Conservation (phyloP, 2,797 vertebrate genomes). For the Brachymystax lenok region DNA sequence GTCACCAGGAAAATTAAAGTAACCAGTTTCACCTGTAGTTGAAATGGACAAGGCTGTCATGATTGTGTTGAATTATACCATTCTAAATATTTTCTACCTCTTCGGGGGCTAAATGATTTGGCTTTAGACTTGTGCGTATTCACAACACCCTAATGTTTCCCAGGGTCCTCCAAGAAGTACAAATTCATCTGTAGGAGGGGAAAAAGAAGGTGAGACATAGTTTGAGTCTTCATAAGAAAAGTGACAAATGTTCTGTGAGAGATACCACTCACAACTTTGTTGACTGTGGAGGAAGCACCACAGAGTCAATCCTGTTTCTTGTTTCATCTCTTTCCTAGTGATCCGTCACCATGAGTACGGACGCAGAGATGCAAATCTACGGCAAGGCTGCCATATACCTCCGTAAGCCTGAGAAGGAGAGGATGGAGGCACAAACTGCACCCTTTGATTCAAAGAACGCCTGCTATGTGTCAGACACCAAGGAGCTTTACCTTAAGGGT, state of each 20-base stretch:
- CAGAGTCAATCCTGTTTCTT: neutral
- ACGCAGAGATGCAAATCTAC: too few relatives aligned
- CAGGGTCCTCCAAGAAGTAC: neutral
- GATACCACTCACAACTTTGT: neutral
- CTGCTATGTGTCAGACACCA: neutral
- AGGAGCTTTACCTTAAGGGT: neutral
- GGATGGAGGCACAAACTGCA: neutral
- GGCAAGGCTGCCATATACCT: too few relatives aligned
- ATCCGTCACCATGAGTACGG: neutral
- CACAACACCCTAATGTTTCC: neutral
- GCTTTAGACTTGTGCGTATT: neutral
- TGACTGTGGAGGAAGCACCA: neutral
- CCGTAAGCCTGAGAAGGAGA: too few relatives aligned
- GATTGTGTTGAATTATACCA: neutral
- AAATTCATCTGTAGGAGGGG: neutral
- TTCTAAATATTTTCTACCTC: neutral
- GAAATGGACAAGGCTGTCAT: neutral
- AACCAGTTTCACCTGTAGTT: neutral
- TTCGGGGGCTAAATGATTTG: too few relatives aligned
- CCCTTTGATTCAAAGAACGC: neutral
- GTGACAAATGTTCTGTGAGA: neutral
- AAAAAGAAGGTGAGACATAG: neutral
- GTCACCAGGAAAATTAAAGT: neutral
- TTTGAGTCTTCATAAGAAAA: neutral
- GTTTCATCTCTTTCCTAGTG: neutral